Evolutionary conservation across 2,797 vertebrate genomes (phyloP), one percentile per base, ranked within the genome.

Genomic region (Mycteria americana): DNA sequence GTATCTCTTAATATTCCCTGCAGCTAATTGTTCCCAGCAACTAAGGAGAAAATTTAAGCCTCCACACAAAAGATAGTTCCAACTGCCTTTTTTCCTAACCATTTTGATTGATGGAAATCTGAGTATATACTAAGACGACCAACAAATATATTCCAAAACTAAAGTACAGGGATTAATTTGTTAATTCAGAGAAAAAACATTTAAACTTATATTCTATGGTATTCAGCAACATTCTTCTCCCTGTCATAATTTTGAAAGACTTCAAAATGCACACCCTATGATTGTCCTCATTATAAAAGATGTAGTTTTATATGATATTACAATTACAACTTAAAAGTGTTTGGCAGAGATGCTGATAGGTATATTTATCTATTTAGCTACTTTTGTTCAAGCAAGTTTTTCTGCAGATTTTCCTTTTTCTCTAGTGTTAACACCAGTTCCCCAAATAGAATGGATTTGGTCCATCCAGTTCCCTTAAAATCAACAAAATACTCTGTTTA

Each of bases 401-500:
- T 92, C 57, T 81, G 28, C 51, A 81, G 46, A 76, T 89, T 57
- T 54, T 84, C 41, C 69, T 77, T 94, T 87, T 86, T 74, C 46
- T 93, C 53, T 27, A 8, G 24, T 84, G 93, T 73, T 79, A 88
- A 51, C 41, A 82, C 31, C 51, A 84, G 51, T 81, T 96, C 35
- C 77, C 59, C 75, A 70, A 46, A 62, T 5, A 83, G 28, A 94
- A 84, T 45, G 2, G 74, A 74, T 85, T 67, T 51, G 31, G 45
- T 92, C 54, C 88, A 75, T 91, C 57, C 28, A 60, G 21, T 74
- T 93, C 24, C 22, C 39, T 88, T 39, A 50, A 79, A 74, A 57
- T 27, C 85, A 97, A 88, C 33, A 95, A 85, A 96, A 94, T 35
- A 88, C 22, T 93, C 76, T 88, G 27, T 37, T 91, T 53, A 84